Evolutionary conservation across 2,888 invertebrate genomes (phyloP).

Genomic region (Cinara cedri): DNA sequence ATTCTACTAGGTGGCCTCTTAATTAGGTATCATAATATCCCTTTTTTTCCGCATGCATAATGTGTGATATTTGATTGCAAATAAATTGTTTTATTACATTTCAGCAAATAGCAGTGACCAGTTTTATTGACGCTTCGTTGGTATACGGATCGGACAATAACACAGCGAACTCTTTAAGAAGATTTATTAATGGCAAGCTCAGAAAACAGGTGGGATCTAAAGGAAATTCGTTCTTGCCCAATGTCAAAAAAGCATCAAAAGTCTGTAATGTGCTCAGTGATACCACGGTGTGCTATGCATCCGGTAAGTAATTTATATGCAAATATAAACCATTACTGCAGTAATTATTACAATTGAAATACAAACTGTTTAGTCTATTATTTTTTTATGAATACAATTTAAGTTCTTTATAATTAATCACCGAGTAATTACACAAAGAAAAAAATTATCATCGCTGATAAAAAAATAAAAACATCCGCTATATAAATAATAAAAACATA

Average conservation of each 20-base stretch:
- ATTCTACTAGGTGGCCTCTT: too few relatives aligned
- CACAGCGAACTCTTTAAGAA: slow-evolving; percentile 47
- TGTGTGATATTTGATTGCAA: too few relatives aligned
- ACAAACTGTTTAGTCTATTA: too few relatives aligned
- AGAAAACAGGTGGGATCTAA: slow-evolving; percentile 67
- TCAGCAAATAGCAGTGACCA: slow-evolving; percentile 58
- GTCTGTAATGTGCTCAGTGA: slow-evolving; percentile 70
- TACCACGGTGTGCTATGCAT: slow-evolving; percentile 75
- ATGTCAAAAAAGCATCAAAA: slow-evolving; percentile 70
- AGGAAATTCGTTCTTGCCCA: slow-evolving; percentile 75
- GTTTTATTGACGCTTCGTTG: slow-evolving; percentile 58
- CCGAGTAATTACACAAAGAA: too few relatives aligned
- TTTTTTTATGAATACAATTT: not conserved
- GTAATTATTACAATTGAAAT: too few relatives aligned
- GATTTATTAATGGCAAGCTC: slow-evolving; percentile 58
- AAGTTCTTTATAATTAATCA: too few relatives aligned
- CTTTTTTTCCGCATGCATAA: too few relatives aligned
- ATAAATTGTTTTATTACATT: not conserved
- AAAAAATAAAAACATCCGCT: too few relatives aligned
- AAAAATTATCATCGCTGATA: too few relatives aligned
- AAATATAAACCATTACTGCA: not conserved
- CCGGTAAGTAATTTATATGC: slow-evolving; percentile 66
- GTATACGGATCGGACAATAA: slow-evolving; percentile 58
- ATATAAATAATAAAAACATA: too few relatives aligned
- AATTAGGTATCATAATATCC: too few relatives aligned